phyloP scores from a whole-genome alignment of 2,797 vertebrate species.

The Hafferia zeledoni region DNA sequence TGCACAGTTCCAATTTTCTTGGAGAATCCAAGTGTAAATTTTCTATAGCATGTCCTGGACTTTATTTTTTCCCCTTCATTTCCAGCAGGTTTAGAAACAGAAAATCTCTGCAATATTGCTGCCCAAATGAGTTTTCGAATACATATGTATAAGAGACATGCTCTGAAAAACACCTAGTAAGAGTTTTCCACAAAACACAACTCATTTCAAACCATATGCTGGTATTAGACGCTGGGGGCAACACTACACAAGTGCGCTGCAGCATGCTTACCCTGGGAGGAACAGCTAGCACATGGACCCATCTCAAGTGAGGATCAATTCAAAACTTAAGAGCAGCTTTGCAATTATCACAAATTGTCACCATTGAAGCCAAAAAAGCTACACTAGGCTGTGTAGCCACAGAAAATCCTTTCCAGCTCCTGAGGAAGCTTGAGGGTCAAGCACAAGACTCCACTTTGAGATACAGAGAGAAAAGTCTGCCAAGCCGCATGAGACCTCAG shows the following conservation, averaged over 20 bases:
- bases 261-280: not conserved
- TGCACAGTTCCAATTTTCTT: rapidly evolving
- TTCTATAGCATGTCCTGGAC: rapidly evolving
- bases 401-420: not conserved
- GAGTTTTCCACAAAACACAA: not conserved
- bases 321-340: not conserved
- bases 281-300: not conserved
- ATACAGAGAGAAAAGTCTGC: not conserved
- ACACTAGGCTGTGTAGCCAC: not conserved
- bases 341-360: not conserved
- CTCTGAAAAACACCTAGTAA: not conserved
- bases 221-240: not conserved
- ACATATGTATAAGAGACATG: rapidly evolving
- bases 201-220: not conserved
- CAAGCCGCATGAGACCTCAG: not conserved
- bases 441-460: not conserved
- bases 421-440: not conserved
- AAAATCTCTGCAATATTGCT: not conserved
- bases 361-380: not conserved
- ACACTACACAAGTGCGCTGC: rapidly evolving
- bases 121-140: not conserved
- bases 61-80: not conserved
- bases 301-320: not conserved
- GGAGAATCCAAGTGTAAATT: not conserved
- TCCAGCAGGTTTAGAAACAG: not conserved